A percentile compares a stretch with the other conserved stretches of the same genome.
Evolutionary conservation across 30 jellyfish, hydroid and myxozoan species (phyloP).

Genomic region (Sanderia malayensis): DNA sequence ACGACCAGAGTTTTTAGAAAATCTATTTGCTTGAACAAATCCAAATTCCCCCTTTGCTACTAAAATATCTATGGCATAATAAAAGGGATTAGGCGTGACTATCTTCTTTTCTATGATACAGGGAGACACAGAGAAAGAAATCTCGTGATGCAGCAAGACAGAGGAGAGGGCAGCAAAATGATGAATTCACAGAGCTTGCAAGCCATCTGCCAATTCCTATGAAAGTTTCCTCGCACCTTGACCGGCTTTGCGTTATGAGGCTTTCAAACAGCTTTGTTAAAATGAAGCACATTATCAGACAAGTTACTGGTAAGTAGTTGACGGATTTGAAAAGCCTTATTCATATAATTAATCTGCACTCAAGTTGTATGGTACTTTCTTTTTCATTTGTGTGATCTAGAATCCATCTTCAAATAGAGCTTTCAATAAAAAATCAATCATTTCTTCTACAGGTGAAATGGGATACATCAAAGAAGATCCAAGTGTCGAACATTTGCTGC

Average conservation of each 20-base stretch:
- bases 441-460: conserved; percentile 25
- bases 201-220: conserved; percentile 79
- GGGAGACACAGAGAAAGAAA: conserved; percentile 65
- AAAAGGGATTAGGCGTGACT: too few species aligned
- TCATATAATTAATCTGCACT: too few species aligned
- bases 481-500: conserved; percentile 21
- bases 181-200: conserved; percentile 87
- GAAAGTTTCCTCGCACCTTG: conserved; percentile 48
- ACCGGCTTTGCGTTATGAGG: conserved; percentile 89
- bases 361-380: too few species aligned
- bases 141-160: conserved; percentile 98
- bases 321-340: too few species aligned
- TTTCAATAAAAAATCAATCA: too few species aligned
- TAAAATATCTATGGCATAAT: too few species aligned
- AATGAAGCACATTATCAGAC: conserved; percentile 77
- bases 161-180: conserved; percentile 95
- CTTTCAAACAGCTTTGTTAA: conserved; percentile 87
- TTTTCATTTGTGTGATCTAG: too few species aligned
- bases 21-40: too few species aligned
- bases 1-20: too few species aligned
- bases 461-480: conserved; percentile 32
- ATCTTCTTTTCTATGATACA: too few species aligned
- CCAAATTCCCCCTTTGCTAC: too few species aligned
- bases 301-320: conserved; percentile 73
- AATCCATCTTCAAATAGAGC: too few species aligned